Percentiles rank a stretch among this genome's conserved stretches.
Conservation (phyloP, 2,113 vertebrate species). For the Coptodon rendalli region DNA sequence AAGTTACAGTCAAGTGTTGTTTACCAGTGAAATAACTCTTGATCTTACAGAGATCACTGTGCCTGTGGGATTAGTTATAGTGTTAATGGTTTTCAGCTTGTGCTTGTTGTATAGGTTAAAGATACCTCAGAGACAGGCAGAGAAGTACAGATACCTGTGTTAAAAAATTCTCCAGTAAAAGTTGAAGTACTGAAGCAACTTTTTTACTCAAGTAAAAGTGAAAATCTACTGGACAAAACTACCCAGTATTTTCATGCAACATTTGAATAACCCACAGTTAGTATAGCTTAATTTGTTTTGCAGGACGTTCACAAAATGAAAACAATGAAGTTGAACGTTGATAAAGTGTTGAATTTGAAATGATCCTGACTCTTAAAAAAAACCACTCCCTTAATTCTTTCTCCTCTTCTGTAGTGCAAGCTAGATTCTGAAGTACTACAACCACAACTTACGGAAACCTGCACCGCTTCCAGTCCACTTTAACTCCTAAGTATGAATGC, state of each 20-base stretch:
- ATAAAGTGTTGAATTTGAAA: neutral
- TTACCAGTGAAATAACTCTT: neutral
- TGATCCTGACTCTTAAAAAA: neutral
- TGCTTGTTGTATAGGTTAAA: neutral
- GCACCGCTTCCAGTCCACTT: neutral
- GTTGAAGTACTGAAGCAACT: neutral
- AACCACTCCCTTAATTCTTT: neutral
- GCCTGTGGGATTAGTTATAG: neutral
- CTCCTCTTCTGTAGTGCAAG: neutral
- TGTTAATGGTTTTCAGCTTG: neutral
- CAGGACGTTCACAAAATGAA: neutral
- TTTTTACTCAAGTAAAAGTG: neutral
- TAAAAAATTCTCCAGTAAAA: neutral
- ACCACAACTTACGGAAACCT: neutral
- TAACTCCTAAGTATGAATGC: neutral
- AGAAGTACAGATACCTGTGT: neutral
- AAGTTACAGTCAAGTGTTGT: neutral
- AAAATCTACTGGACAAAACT: neutral
- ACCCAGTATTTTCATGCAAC: neutral
- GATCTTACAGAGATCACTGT: neutral
- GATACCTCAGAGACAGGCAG: neutral
- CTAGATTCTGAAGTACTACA: neutral
- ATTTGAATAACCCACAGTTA: neutral
- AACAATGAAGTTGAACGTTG: neutral
- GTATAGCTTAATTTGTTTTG: neutral